These are phyloP conservation scores for Phataginus tetradactyla DNA, from an alignment of 2,797 vertebrate genomes.

Conservation along the genomic window DNA sequence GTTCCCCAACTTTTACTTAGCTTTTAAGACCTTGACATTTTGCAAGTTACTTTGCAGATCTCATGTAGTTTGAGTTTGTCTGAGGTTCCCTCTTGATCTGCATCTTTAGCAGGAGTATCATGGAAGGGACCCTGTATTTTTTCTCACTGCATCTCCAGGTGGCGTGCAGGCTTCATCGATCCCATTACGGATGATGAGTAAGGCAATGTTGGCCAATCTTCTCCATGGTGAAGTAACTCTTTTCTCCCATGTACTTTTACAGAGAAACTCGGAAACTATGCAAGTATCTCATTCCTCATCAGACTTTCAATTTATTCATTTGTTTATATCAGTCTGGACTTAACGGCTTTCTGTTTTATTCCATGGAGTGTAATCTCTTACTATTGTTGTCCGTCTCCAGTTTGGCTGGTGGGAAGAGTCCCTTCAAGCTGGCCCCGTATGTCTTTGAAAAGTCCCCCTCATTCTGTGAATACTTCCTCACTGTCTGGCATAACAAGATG, in stretches of 20 bases:
- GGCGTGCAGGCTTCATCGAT: not conserved
- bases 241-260: not conserved
- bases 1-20: not conserved
- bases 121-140: not conserved
- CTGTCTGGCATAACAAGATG: conserved; percentile 15
- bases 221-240: not conserved
- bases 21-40: not conserved
- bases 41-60: not conserved
- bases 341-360: not conserved
- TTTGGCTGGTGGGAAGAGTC: not conserved
- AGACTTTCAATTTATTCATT: not conserved
- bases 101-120: not conserved
- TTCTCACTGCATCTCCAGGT: not conserved
- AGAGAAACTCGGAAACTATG: not conserved
- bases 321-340: not conserved
- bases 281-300: not conserved
- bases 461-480: not conserved
- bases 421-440: not conserved
- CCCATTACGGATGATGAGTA: not conserved
- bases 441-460: not conserved
- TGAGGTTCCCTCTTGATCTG: not conserved
- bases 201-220: not conserved
- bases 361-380: not conserved
- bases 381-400: not conserved
- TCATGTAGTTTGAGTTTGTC: not conserved